phyloP scores from a whole-genome alignment of 2,888 invertebrate species.

The Isotomurus palustris region DNA sequence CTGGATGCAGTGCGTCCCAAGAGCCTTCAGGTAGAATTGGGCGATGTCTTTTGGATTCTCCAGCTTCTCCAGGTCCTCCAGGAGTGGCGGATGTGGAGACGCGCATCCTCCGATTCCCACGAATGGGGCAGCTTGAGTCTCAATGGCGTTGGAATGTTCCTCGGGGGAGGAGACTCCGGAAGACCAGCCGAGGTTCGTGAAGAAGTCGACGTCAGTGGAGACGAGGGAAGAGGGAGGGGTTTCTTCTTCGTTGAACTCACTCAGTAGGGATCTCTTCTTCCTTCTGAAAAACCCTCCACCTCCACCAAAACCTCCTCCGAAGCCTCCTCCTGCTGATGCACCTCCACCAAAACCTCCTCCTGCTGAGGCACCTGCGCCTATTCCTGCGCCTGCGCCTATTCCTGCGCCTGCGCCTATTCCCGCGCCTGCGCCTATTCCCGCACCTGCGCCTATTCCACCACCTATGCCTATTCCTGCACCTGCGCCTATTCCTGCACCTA shows the following conservation, averaged over 20 bases:
- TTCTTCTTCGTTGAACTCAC: constrained; percentile 15
- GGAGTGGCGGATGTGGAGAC: not conserved
- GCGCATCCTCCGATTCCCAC: not conserved
- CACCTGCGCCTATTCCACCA: constrained; percentile 2
- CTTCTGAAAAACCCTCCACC: too few relatives aligned
- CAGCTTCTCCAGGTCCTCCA: not conserved
- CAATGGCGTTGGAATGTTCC: not conserved
- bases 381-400: not conserved
- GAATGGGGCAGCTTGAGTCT: not conserved
- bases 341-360: not conserved
- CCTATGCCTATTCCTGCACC: too few relatives aligned
- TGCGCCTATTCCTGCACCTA: too few relatives aligned
- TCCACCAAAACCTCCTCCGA: not conserved
- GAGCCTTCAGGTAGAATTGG: not conserved
- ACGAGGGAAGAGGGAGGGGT: too few relatives aligned
- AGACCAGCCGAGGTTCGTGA: not conserved
- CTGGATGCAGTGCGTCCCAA: not conserved
- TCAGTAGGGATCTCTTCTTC: constrained; percentile 21
- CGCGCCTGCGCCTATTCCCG: constrained; percentile 3
- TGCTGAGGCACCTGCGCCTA: not conserved
- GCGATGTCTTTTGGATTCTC: not conserved
- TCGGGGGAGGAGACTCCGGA: not conserved
- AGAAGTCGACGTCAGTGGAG: not conserved
- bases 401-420: constrained; percentile 1
- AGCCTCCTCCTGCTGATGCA: not conserved